phyloP scores from a whole-genome alignment of 2,888 invertebrate species.

The Agrypnus murinus region DNA sequence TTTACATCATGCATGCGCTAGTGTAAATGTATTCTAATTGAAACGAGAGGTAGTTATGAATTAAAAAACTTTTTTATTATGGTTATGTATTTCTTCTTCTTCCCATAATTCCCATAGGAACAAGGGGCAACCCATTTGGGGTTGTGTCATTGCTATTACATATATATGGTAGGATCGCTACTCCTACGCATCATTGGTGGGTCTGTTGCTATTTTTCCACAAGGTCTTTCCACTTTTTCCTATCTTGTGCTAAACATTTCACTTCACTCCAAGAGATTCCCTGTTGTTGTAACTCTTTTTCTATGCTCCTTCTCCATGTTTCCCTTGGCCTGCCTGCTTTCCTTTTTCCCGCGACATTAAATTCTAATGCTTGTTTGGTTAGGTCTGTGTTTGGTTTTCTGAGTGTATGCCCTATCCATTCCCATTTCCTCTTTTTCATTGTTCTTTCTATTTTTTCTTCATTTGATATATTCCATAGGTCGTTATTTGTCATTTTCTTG shows the following conservation, averaged over 20 bases:
- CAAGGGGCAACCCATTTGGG: no score
- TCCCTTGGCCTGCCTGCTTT: neutral
- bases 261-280: slow-evolving; percentile 2
- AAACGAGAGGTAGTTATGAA: no score
- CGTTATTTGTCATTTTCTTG: neutral
- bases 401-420: slow-evolving; percentile 8
- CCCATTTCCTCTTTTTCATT: slow-evolving; percentile 1
- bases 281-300: neutral
- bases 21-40: no score
- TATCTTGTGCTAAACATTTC: neutral
- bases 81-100: no score
- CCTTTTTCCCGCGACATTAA: neutral
- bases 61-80: no score
- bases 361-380: slow-evolving; percentile 4
- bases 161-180: no score
- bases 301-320: slow-evolving; percentile 4
- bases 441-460: neutral
- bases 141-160: no score
- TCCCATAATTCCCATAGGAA: no score
- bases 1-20: no score
- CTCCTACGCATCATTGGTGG: no score
- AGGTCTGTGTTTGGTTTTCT: slow-evolving; percentile 12
- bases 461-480: neutral
- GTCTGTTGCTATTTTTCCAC: neutral
- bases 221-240: neutral